Base-by-base conservation (phyloP, 2,888 invertebrate genomes). In the Stratiomys singularior region DNA sequence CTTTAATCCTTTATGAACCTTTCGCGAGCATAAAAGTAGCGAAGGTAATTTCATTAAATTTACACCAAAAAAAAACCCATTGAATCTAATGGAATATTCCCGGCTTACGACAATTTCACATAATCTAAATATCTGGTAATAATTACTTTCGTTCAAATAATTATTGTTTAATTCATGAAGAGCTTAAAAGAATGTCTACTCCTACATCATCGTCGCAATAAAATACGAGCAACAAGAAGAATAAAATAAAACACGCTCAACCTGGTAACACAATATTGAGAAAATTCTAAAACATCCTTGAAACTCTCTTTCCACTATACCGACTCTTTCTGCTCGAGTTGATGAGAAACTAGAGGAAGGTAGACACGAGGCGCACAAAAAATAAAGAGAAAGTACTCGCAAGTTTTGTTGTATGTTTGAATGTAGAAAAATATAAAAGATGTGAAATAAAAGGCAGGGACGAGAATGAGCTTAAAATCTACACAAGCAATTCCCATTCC, bases 261-360 rank as follows among this genome's bases (percentile, higher is more conserved):
- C 71, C 47, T 71, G 47, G 71, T 71, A 71, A 71, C 71, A 71
- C 25, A 27, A 52, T 27, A 47, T 71, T 71, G 47, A 71, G 71
- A 71, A 47, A 67, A 47, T 71, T 71, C 71, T 71, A 47, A 71
- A 71, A 71, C 46, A 71, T 71, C 71, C 71, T 71, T 71, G 71
- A 47, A 47, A 52, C 27, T 21, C 25, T 71, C 71, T 37, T 46
- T 15, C 47, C 47, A 71, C 47, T 71, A 71, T 27, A 71, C 27
- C 4, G 3, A 47, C 71, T 71, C 71, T 46, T 71, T 47, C 71
- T 27, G 37, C 71, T 25, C 52, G 27, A 71, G 15, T 27, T n/a
- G 9, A 13, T 18, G n/a, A 47, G 28, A 52, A 71, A 47, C 71
- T 71, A 71, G 71, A 71, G 71, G 47, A 71, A 47, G 71, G 71